Percentiles rank a stretch among this genome's conserved stretches.
Evolutionary conservation across 2,888 invertebrate species (phyloP).

Genomic region (Caenorhabditis sp.): DNA sequence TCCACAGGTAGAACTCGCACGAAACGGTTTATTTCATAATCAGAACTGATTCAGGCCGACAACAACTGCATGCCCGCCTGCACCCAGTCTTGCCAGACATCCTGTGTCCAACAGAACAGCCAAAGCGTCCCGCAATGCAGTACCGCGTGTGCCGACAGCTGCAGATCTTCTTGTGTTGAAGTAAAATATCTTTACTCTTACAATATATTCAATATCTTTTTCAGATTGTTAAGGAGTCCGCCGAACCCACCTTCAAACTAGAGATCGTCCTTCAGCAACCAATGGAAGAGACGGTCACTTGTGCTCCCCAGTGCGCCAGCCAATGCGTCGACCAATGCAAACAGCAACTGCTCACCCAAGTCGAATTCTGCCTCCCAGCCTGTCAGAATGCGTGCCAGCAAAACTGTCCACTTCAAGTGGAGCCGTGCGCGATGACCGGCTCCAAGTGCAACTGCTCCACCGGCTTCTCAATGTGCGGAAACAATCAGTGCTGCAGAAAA

Average conservation of each 20-base stretch:
- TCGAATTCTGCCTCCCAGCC: constrained; percentile 54
- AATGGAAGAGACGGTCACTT: constrained; percentile 57
- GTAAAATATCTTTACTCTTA: background rate
- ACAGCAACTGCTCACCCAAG: constrained; percentile 48
- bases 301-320: constrained; percentile 58
- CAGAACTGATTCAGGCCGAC: constrained; percentile 59
- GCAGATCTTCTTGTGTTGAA: constrained; percentile 54
- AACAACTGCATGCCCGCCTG: constrained; percentile 64
- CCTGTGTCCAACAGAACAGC: constrained; percentile 58
- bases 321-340: constrained; percentile 63
- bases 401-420: constrained; percentile 64
- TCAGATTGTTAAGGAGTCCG: constrained; percentile 42
- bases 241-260: constrained; percentile 51
- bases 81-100: constrained; percentile 57
- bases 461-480: constrained; percentile 60
- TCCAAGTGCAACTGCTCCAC: constrained; percentile 57
- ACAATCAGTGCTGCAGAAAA: constrained; percentile 65
- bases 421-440: constrained; percentile 53
- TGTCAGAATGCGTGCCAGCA: constrained; percentile 62
- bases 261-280: constrained; percentile 64
- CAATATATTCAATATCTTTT: background rate
- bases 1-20: constrained; percentile 51
- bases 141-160: constrained; percentile 58
- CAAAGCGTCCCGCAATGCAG: constrained; percentile 50
- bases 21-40: too few relatives aligned